Evolutionary conservation across 2,113 vertebrate genomes (phyloP), one percentile per base, ranked within the genome.

Genomic region (Cebus imitator): DNA sequence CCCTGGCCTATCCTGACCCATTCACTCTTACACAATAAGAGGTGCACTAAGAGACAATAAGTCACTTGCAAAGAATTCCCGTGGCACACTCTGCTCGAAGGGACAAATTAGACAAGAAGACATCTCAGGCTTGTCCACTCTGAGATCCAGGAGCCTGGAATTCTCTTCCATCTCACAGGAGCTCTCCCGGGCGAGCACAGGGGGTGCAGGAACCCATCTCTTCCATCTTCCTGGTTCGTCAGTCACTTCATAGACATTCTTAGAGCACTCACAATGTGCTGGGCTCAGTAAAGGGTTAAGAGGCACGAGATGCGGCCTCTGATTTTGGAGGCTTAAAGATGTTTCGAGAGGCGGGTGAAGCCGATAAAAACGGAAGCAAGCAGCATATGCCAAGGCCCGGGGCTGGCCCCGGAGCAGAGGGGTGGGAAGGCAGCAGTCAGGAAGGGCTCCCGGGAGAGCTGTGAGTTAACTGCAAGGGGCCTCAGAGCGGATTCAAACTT

Each of bases 401-500:
- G 27, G 32, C 37, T 18, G 37, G 55, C 83, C 68, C 45, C 2
- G 37, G 37, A 17, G 73, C 52, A 18, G 35, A 45, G 1, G 13
- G 27, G 8, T 48, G 21, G 45, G 4, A 25, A 3, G 1, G 5
- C 17, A 16, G 55, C 27, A 6, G 43, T 75, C 91, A 78, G 55
- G 78, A 23, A 84, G 70, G 55, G 32, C 20, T 89, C 14, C 16
- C 40, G 66, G 90, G 61, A 87, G 70, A 82, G 21, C 0, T 64
- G 1, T 17, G 55, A 16, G n/a, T 17, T 1, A 6, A 50, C 35
- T 8, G 8, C 11, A 1, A 16, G 13, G 50, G 43, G 43, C 57
- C 45, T 52, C 45, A 3, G 27, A 88, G 52, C 75, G 52, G 48
- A 50, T 20, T 13, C 64, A 88, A 87, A 79, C 27, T n/a, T 85